These are phyloP conservation scores for Colostygia pectinataria DNA, from an alignment of 2,888 invertebrate genomes.

Conservation along the genomic window DNA sequence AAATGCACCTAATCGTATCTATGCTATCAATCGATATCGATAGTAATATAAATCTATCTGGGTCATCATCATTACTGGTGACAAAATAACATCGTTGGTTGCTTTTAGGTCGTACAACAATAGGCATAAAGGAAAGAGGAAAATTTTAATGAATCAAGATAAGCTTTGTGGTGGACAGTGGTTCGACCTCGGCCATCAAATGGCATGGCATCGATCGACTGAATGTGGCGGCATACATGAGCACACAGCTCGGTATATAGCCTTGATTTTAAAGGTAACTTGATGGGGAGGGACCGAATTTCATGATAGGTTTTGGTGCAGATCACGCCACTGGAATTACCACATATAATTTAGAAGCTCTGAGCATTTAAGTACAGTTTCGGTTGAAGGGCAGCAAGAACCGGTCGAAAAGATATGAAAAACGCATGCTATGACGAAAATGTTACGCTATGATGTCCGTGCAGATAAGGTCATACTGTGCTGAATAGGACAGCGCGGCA, in stretches of 20 bases:
- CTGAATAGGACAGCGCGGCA: no score
- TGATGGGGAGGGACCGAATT: constrained; percentile 1
- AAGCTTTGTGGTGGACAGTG: constrained; percentile 74
- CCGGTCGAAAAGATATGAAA: no score
- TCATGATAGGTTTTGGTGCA: constrained; percentile 4
- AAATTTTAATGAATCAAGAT: constrained; percentile 75
- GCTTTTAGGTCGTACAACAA: constrained; percentile 65
- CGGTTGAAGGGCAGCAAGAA: no score
- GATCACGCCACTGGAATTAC: no score
- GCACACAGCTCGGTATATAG: constrained; percentile 34
- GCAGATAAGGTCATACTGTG: no score
- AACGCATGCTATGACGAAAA: no score
- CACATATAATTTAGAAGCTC: no score
- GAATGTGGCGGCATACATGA: constrained; percentile 59
- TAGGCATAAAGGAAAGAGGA: constrained; percentile 58
- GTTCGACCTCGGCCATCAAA: constrained; percentile 81
- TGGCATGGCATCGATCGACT: constrained; percentile 70
- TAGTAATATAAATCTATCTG: constrained; percentile 57
- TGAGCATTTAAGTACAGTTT: no score
- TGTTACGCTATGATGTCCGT: no score
- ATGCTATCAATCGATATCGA: constrained; percentile 4
- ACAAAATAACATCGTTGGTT: constrained; percentile 64
- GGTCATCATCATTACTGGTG: constrained; percentile 67
- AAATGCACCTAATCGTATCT: no score
- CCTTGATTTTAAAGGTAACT: constrained; percentile 24